Base-by-base conservation (phyloP, 92 coral and sea anemone genomes). In the Pocillopora meandrina region DNA sequence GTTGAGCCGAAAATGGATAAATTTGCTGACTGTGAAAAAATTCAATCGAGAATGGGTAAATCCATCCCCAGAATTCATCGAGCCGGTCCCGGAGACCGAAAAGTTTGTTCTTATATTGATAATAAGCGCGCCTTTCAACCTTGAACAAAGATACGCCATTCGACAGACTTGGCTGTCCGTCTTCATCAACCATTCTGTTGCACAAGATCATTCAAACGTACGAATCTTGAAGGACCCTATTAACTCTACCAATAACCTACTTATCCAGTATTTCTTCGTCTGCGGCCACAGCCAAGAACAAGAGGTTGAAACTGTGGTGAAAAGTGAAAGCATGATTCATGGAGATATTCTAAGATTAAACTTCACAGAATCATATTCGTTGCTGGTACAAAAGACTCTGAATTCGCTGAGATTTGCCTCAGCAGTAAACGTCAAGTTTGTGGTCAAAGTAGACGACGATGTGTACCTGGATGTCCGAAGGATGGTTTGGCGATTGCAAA, bases 361-460 rank as follows among this genome's bases (percentile, higher is more conserved):
- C 4, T 55, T 63, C 20, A 81, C 81, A n/a, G 92, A 89, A 33
- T 49, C 82, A 4, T 89, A 89, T 15, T 0, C 21, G 14, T 34
- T 67, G 73, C 21, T 85, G 19, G 88, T 81, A 9, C 68, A 79
- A 23, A 85, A 89, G 61, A 81, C 87, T 7, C 76, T 88, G 92
- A 75, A 33, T 42, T 88, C 92, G 12, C 71, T 78, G 36, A 79
- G 59, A 20, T 85, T 85, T 82, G 87, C 90, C 9, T 17, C 77
- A 69, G 47, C 15, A 31, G 73, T 89, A 12, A 77, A 79, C 47
- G 79, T 84, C 2, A 75, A 81, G 56, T 89, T 79, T 62, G 82
- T 85, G 0, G 76, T 85, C 56, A 85, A 89, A 84, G 81, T 84
- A 18, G 92, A 89, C 66, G 92, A 89, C 36, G 92, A 87, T 21